Evolutionary conservation across 2,797 vertebrate species (phyloP).

Genomic region (Sebastes nivosus): DNA sequence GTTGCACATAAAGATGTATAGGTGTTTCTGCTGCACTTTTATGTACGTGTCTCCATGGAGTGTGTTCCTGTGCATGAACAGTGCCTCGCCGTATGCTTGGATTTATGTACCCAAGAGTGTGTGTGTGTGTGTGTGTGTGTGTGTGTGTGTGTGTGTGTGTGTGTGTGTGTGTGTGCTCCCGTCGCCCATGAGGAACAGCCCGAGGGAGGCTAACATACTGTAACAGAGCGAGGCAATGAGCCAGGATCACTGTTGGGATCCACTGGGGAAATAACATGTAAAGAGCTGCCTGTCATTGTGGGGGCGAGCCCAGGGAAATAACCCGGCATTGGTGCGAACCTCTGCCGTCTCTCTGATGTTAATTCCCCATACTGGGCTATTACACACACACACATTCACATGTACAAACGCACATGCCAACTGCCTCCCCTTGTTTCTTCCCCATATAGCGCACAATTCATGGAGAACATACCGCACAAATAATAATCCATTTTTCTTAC

Average conservation of each 20-base stretch:
- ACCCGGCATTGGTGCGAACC: constrained; percentile 42
- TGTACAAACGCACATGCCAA: constrained; percentile 10
- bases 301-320: constrained; percentile 65
- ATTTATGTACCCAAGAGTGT: constrained; percentile 14
- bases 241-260: constrained; percentile 59
- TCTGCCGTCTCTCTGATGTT: constrained; percentile 49
- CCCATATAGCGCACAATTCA: constrained; percentile 1
- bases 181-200: constrained; percentile 46
- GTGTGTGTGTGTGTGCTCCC: constrained; percentile 14
- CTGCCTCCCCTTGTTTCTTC: constrained; percentile 1
- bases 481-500: neutral
- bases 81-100: neutral
- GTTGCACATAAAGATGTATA: neutral
- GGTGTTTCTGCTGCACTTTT: neutral
- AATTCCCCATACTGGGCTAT: constrained; percentile 38
- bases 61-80: neutral
- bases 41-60: neutral
- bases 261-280: constrained; percentile 75
- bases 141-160: constrained; percentile 2
- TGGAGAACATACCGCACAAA: neutral
- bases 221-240: constrained; percentile 64
- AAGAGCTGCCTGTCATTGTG: constrained; percentile 59
- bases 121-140: neutral
- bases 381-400: constrained; percentile 18
- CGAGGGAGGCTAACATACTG: constrained; percentile 42